phyloP scores from a whole-genome alignment of 2,113 vertebrate species.

The Oryzias woworae region DNA sequence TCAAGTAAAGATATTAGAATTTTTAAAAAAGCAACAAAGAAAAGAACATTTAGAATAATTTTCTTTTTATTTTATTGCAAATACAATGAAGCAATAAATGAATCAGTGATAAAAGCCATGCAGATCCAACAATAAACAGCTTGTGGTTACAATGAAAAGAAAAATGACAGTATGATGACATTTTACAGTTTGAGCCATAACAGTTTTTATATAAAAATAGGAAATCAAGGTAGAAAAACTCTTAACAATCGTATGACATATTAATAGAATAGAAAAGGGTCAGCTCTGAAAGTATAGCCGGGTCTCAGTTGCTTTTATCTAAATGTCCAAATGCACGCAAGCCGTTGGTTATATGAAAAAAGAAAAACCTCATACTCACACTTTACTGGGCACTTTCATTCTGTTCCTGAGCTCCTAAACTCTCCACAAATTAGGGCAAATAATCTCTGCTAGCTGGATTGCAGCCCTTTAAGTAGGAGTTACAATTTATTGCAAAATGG shows the following conservation, averaged over 20 bases:
- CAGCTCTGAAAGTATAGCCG: constrained; percentile 63
- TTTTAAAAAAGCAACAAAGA: constrained; percentile 29
- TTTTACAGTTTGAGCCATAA: constrained; percentile 61
- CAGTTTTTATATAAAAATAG: constrained; percentile 78
- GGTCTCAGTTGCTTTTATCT: constrained; percentile 52
- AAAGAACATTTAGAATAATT: not conserved
- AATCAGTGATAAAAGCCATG: constrained; percentile 62
- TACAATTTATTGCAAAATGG: constrained; percentile 70
- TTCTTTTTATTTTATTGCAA: constrained; percentile 68
- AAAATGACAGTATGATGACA: constrained; percentile 55
- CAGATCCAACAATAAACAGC: constrained; percentile 52
- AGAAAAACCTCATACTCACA: constrained; percentile 56
- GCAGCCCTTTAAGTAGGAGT: constrained; percentile 70
- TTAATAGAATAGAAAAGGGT: constrained; percentile 62
- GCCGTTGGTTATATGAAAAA: constrained; percentile 59
- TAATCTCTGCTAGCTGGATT: constrained; percentile 71
- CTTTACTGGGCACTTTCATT: constrained; percentile 69
- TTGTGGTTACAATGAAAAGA: constrained; percentile 52
- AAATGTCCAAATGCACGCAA: constrained; percentile 54
- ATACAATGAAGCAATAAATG: constrained; percentile 58
- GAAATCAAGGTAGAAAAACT: constrained; percentile 42
- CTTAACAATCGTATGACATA: constrained; percentile 40
- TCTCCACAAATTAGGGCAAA: constrained; percentile 66
- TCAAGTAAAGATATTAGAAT: not conserved
- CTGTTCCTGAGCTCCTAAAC: constrained; percentile 77